Evolutionary conservation across 2,888 invertebrate genomes (phyloP).

Genomic region (Epinotia demarniana): DNA sequence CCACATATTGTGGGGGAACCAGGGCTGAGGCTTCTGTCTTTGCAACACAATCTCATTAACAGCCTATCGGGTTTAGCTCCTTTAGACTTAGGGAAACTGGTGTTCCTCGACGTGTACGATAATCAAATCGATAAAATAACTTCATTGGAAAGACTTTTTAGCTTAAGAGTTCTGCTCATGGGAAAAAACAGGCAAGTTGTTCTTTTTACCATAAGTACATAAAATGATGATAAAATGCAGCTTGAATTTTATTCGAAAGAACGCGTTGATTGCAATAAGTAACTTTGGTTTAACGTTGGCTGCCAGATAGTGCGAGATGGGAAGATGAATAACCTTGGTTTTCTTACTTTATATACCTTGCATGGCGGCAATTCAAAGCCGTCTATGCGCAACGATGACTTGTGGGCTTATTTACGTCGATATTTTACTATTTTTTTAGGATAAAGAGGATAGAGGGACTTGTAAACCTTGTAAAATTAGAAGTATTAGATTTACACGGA

Average conservation of each 20-base stretch:
- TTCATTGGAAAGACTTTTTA: slow-evolving; percentile 90
- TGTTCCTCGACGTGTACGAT: slow-evolving; percentile 97
- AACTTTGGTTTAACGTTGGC: too few relatives aligned
- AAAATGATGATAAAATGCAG: too few relatives aligned
- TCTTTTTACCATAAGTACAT: too few relatives aligned
- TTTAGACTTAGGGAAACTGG: slow-evolving; percentile 88
- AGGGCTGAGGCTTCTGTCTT: slow-evolving; percentile 91
- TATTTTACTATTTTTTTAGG: slow-evolving; percentile 74
- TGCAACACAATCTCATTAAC: slow-evolving; percentile 96
- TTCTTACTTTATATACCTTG: too few relatives aligned
- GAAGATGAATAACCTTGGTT: too few relatives aligned
- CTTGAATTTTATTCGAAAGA: too few relatives aligned
- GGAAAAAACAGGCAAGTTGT: slow-evolving; percentile 93
- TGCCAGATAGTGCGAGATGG: too few relatives aligned
- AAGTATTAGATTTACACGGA: slow-evolving; percentile 96
- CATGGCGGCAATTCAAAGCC: too few relatives aligned
- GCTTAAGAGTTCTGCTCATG: slow-evolving; percentile 93
- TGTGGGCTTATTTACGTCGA: too few relatives aligned
- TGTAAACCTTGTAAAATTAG: slow-evolving; percentile 88
- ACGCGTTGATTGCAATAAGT: too few relatives aligned
- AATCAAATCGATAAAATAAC: slow-evolving; percentile 96
- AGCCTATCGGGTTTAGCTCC: slow-evolving; percentile 86
- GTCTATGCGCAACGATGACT: too few relatives aligned
- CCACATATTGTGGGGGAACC: slow-evolving; percentile 93
- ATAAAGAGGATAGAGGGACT: slow-evolving; percentile 92